These are phyloP conservation scores for Oophaga sylvatica DNA, from an alignment of 2,797 vertebrate species.

Conservation along the genomic window DNA sequence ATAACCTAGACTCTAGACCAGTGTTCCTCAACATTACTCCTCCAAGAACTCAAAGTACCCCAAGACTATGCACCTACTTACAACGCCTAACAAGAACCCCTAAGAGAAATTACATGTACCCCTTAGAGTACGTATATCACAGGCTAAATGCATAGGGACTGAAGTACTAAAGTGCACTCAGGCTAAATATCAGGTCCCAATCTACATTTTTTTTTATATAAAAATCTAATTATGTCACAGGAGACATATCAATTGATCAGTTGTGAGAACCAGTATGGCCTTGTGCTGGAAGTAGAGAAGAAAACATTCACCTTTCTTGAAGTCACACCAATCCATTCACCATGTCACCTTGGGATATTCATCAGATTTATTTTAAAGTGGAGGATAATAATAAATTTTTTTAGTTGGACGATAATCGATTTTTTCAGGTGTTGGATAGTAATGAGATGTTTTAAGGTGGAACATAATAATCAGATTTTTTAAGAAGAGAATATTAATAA, in stretches of 20 bases:
- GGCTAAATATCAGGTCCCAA: neutral
- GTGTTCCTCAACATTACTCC: too few relatives aligned
- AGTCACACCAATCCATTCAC: neutral
- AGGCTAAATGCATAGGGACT: neutral
- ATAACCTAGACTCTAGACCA: too few relatives aligned
- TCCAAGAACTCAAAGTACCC: neutral
- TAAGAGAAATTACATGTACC: neutral
- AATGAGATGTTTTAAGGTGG: too few relatives aligned
- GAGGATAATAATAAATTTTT: too few relatives aligned
- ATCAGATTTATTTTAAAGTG: too few relatives aligned
- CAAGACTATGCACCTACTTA: neutral
- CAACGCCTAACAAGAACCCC: neutral
- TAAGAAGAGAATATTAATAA: too few relatives aligned
- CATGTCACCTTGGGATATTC: neutral
- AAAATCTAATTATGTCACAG: too few relatives aligned
- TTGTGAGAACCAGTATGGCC: neutral
- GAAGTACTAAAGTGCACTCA: neutral
- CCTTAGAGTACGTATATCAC: neutral
- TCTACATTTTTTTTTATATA: too few relatives aligned
- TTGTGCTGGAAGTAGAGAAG: constrained; percentile 1
- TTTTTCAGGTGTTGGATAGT: too few relatives aligned
- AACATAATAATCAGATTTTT: too few relatives aligned
- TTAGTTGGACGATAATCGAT: too few relatives aligned
- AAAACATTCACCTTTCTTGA: neutral
- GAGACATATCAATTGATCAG: too few relatives aligned